Evolutionary conservation across 2,113 vertebrate species (phyloP).

Genomic region (Holacanthus passer): DNA sequence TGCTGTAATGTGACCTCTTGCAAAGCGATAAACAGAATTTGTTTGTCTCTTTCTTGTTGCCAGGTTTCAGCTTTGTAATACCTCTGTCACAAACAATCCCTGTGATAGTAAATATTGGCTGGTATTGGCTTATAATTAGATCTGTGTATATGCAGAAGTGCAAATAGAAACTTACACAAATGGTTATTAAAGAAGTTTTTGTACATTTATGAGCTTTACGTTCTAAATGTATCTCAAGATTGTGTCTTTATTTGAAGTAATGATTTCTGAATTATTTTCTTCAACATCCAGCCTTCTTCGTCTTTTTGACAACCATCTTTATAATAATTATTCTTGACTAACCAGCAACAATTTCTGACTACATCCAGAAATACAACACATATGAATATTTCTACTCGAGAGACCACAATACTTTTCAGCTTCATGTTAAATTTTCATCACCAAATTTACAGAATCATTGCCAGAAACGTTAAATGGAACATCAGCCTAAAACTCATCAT

Average conservation of each 20-base stretch:
- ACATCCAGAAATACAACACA: background rate
- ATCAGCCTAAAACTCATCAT: no score
- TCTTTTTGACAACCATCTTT: no score
- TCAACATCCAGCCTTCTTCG: background rate
- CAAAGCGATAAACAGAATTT: constrained; percentile 36
- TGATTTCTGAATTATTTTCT: background rate
- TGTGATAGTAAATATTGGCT: constrained; percentile 17
- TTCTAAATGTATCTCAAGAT: background rate
- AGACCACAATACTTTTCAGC: background rate
- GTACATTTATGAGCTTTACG: background rate
- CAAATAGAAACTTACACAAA: background rate
- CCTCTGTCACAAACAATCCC: background rate
- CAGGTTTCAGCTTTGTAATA: constrained; percentile 24
- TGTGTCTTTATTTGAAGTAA: background rate
- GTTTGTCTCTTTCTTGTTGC: constrained; percentile 38
- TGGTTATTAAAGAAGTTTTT: background rate
- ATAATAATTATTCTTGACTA: no score
- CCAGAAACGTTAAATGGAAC: no score
- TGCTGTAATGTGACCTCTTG: constrained; percentile 34
- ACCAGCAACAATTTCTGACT: background rate
- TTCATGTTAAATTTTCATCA: background rate
- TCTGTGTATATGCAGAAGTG: background rate
- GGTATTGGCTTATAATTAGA: background rate
- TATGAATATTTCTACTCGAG: background rate
- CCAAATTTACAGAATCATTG: background rate